These are phyloP conservation scores for Stomorhina lunata DNA, from an alignment of 2,888 invertebrate genomes.

Conservation along the genomic window DNA sequence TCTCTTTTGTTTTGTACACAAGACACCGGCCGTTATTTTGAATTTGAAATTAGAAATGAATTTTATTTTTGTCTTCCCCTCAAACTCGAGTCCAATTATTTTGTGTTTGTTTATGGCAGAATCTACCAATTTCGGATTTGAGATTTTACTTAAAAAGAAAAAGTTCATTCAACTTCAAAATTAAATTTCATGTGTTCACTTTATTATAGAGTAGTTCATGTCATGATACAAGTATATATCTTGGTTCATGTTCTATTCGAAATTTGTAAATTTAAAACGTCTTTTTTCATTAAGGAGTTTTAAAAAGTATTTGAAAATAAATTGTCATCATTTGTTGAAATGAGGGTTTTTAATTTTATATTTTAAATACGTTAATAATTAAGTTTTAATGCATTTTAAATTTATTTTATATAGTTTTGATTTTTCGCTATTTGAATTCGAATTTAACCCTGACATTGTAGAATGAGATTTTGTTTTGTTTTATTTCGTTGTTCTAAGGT, in stretches of 20 bases:
- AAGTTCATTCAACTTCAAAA: constrained; percentile 13
- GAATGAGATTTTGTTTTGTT: background rate
- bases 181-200: background rate
- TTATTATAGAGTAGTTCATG: too few species aligned
- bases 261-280: background rate
- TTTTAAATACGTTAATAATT: background rate
- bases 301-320: too few species aligned
- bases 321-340: too few species aligned
- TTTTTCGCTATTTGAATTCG: background rate
- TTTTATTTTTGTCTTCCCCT: constrained; percentile 12
- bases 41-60: constrained; percentile 28
- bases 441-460: constrained; percentile 3
- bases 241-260: background rate
- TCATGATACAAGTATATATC: too few species aligned
- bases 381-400: background rate
- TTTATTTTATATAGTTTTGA: background rate
- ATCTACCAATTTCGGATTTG: too few species aligned
- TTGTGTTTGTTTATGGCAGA: background rate
- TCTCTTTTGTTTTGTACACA: background rate
- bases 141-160: background rate
- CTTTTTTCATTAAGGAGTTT: background rate
- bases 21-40: constrained; percentile 22
- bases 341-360: too few species aligned
- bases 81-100: background rate
- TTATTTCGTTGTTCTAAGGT: constrained; percentile 4